Base-by-base conservation (phyloP, 2,888 invertebrate genomes). In the Parascotia fuliginaria region DNA sequence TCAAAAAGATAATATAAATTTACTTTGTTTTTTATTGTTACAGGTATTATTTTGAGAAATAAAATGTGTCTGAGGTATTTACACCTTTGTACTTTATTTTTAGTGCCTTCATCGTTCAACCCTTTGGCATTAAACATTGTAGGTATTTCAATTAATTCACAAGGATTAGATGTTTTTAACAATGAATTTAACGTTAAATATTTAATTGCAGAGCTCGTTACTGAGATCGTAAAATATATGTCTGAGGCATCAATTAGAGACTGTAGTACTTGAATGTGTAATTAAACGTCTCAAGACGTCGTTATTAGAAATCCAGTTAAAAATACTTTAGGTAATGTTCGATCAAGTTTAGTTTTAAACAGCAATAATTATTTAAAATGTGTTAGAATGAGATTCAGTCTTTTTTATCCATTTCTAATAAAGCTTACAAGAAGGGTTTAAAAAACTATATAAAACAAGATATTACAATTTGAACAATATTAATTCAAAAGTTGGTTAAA, bases 161-260 rank as follows among this genome's bases (percentile, higher is more conserved):
- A 68, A 67, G 65, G 70, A 70, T 75, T 58, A 60, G 42, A 55
- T 62, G 65, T 70, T 70, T 70, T 65, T 59, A 62, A 65, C 60
- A 65, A 62, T 68, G 56, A 44, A 57, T 66, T 66, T 51, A 67
- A 70, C 70, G 56, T 79, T 69, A 77, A 81, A 79, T 79, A 79
- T 81, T 81, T 80, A 79, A 82, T 79, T 81, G 73, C 66, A 67
- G 41, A 63, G 59, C 71, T 79, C 77, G 76, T 76, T 77, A 74
- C 68, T 63, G 66, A 60, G 60, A 60, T 79, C 75, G 75, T 78
- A 82, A 84, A 83, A 73, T 77, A 73, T 72, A 65, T 74, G 73
- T 71, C 74, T 73, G 68, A 77, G 75, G 70, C 76, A 76, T 81
- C 81, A 83, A 84, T 85, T 84, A 81, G 60, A 67, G 76, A 72